These are phyloP conservation scores for Sinocyclocheilus anophthalmus DNA, from an alignment of 2,113 vertebrate species.

Conservation along the genomic window DNA sequence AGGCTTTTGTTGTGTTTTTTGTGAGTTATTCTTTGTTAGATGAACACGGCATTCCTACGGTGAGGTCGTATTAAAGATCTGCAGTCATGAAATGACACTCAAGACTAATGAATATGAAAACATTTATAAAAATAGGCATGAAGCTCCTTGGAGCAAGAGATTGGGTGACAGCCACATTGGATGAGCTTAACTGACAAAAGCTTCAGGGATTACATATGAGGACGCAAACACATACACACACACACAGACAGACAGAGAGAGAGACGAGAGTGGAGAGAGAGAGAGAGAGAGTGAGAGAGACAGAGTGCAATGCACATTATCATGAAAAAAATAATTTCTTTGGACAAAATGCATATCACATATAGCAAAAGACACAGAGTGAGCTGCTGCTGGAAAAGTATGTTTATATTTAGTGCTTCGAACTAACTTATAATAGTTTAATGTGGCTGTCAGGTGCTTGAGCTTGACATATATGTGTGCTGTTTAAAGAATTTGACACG, in stretches of 20 bases:
- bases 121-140: constrained; percentile 75
- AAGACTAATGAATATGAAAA: constrained; percentile 79
- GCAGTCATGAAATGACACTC: constrained; percentile 73
- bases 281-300: too few species aligned
- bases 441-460: too few species aligned
- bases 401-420: too few species aligned
- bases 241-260: too few species aligned
- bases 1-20: constrained; percentile 74
- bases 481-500: too few species aligned
- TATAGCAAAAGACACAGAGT: too few species aligned
- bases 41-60: constrained; percentile 70
- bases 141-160: constrained; percentile 65
- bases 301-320: background rate
- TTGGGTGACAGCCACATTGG: constrained; percentile 74
- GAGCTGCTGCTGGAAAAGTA: too few species aligned
- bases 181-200: constrained; percentile 68
- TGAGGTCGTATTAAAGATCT: constrained; percentile 67
- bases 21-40: constrained; percentile 73
- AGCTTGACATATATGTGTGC: too few species aligned
- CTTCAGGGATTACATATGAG: constrained; percentile 62
- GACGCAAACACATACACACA: constrained; percentile 15
- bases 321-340: background rate
- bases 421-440: too few species aligned
- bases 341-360: too few species aligned
- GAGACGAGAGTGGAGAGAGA: too few species aligned